Evolutionary conservation across 2,113 vertebrate genomes (phyloP), one percentile per base, ranked within the genome.

Genomic region (Prolemur simus): DNA sequence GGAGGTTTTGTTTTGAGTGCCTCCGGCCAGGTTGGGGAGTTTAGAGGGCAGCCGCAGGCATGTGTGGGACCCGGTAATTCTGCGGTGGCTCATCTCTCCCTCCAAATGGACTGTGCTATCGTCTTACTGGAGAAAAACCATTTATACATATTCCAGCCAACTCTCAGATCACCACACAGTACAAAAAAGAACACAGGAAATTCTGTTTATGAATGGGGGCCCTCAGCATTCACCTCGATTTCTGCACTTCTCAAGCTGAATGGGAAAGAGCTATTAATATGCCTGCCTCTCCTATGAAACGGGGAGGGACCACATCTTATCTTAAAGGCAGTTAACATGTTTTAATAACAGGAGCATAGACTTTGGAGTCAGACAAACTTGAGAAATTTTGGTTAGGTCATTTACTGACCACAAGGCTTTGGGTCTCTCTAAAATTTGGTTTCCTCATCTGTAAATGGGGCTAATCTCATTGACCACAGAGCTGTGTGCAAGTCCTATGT

Each of bases 1-100:
- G 80, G 66, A 90, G 96, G 94, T 77, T 97, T 95, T 96, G 83
- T 83, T 94, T 93, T 80, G 91, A 96, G 90, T 87, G 94, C 63
- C 88, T 95, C 94, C 87, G 85, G 66, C 74, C 94, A 97, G 97
- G 89, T 47, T 95, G 71, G 17, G n/a, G 52, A 95, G 89, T 98
- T 97, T 81, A 92, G 94, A 98, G 95, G 88, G 95, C 76, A 97
- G 94, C 98, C 56, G 15, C 91, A 97, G 96, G 97, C 97, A 97
- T 98, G 96, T 96, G 95, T 97, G 96, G 96, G 95, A 77, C 85
- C n/a, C 91, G 92, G 74, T 98, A 98, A 97, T 98, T 98, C 97
- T 15, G 1, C 80, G 94, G 95, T 97, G 96, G 87, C 85, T 98
- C 96, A 96, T 98, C 89, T 98, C 92, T 97, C 68, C 85, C 93